Evolutionary conservation across 2,797 vertebrate species (phyloP), one percentile per base, ranked within the genome.

Genomic region (Balearica regulorum): DNA sequence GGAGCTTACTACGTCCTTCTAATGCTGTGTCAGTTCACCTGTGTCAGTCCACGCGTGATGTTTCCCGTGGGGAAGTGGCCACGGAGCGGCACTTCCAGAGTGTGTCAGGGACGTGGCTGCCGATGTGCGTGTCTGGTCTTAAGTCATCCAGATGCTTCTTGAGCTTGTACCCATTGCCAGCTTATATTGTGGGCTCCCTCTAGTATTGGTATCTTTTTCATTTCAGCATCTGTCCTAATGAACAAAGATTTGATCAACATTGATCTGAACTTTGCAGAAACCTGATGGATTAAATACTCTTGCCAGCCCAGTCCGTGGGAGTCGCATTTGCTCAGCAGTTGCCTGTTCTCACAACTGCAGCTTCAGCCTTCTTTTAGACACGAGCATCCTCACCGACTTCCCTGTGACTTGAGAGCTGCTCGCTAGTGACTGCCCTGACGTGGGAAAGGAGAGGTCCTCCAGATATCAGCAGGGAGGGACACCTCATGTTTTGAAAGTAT

Each of bases 31-130:
- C 62, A 2, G 54, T 60, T 58, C 64, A 54, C 44, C 70, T 80
- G 55, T 71, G 13, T 9, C 61, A 51, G 16, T 35, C 75, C 60
- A 5, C 1, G 0, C 0, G 1, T 3, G 6, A 43, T 25, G 21
- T 62, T 78, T 82, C 51, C 66, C 4, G 0, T 49, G 44, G 62
- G 65, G 60, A 81, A 61, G 73, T 7, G 49, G 25, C 48, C 5
- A 5, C 11, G 57, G 77, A 61, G 82, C 76, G 66, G 83, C 4
- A 1, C 39, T 90, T 81, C 41, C 51, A 31, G 21, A 26, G 62
- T 4, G 22, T 13, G 3, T 18, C 65, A 24, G 68, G 75, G 82
- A 44, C 3, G 0, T 43, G 77, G 41, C 65, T 78, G 64, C 29
- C 11, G 70, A 87, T 28, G 64, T 16, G n/a, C 35, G 1, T n/a